phyloP scores from a whole-genome alignment of 2,797 vertebrate genomes.

The Meda fulgida region DNA sequence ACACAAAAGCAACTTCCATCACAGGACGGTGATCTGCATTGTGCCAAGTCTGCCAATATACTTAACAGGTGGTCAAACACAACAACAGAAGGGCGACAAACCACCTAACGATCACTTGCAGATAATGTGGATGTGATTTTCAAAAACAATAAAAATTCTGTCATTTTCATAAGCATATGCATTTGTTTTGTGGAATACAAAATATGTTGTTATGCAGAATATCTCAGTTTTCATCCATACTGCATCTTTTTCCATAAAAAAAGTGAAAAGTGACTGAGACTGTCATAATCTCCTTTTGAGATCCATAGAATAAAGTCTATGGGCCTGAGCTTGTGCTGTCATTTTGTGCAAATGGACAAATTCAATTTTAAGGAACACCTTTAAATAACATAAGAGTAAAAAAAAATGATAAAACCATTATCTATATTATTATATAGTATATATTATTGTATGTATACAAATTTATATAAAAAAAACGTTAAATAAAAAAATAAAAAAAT shows the following conservation, averaged over 20 bases:
- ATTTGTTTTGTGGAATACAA: not conserved
- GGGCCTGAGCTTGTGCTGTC: not conserved
- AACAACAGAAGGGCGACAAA: constrained; percentile 73
- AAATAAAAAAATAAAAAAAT: not conserved
- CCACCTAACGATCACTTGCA: constrained; percentile 73
- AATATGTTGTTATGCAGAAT: not conserved
- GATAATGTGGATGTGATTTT: constrained; percentile 64
- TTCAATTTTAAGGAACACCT: not conserved
- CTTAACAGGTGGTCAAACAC: constrained; percentile 67
- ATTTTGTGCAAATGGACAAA: not conserved
- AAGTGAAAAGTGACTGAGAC: too few relatives aligned
- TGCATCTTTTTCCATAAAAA: not conserved
- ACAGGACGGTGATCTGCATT: constrained; percentile 66
- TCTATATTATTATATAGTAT: too few relatives aligned
- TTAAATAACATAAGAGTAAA: not conserved
- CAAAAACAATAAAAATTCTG: not conserved
- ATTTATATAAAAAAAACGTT: not conserved
- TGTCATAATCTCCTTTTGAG: not conserved
- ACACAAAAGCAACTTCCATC: constrained; percentile 70
- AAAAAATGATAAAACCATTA: not conserved
- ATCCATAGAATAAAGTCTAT: not conserved
- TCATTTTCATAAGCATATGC: not conserved
- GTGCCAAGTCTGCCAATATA: constrained; percentile 69
- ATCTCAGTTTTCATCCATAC: not conserved
- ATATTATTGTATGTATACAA: too few relatives aligned